phyloP scores from a whole-genome alignment of 1,140 invertebrate genomes.

The roundworm (Caenorhabditis elegans) region WBcel235 BX284605.5:11258501-11259000 shows the following conservation, averaged over 20 bases:
- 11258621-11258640: constrained; percentile 23
- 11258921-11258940: neutral
- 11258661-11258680: neutral
- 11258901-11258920: neutral
- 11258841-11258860: neutral
- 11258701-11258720: constrained; percentile 32
- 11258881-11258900: neutral
- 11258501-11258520: constrained; percentile 67
- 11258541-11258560: constrained; percentile 70
- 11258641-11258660: neutral
- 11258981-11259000: constrained; percentile 1
- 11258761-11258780: neutral
- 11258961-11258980: neutral
- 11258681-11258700: constrained; percentile 33
- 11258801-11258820: no score
- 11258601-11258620: constrained; percentile 36
- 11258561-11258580: constrained; percentile 36
- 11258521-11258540: constrained; percentile 77
- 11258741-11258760: constrained; percentile 19
- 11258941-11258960: neutral
- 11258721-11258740: constrained; percentile 22
- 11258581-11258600: constrained; percentile 40
- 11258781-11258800: no score
- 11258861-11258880: constrained; percentile 18
- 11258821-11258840: neutral